Base-by-base conservation (phyloP, 2,888 invertebrate genomes). In the Hofmannophila pseudospretella region DNA sequence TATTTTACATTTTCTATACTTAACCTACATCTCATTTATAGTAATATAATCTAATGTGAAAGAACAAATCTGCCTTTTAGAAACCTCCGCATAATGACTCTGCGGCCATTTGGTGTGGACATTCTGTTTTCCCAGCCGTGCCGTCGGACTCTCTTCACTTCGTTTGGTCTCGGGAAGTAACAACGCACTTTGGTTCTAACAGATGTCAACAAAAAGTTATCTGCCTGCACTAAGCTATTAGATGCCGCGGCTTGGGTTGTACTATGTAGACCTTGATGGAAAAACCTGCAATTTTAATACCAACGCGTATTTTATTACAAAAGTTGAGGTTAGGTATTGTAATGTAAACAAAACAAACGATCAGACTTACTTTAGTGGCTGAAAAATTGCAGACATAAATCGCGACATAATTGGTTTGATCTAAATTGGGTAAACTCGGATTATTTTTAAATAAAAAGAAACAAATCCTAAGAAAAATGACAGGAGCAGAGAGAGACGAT, bases 131-230 rank as follows among this genome's bases (percentile, higher is more conserved):
- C 73, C 90, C 90, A 95, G 1, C 95, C 94, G 47, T 93, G 93
- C 5, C 88, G 87, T 26, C 90, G 90, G 1, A 94, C 88, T 52
- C 95, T 88, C 55, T 88, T 90, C 0, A 89, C 88, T 80, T 95
- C 95, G 34, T 89, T 91, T 0, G 95, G 92, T 29, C 92, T 88
- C 0, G 94, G 94, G 55, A 95, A 95, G 56, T 94, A 89, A 54
- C 89, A 88, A 30, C 93, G 87, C 0, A 93, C 88, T 51, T 88
- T 86, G 1, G 72, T 85, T 53, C 86, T 68, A 23, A 85, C 60
- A 4, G 74, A 61, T 5, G 70, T 63, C 9, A 85, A 34, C 9
- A 67, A 66, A 45, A 67, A 67, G 34, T 45, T 54, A 37, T 82
- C 78, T 12, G 80, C 69, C 32, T 65, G 62, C 0, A 76, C 76